These are phyloP conservation scores for Cydia amplana DNA, from an alignment of 1,140 invertebrate genomes.

Conservation along the genomic window DNA sequence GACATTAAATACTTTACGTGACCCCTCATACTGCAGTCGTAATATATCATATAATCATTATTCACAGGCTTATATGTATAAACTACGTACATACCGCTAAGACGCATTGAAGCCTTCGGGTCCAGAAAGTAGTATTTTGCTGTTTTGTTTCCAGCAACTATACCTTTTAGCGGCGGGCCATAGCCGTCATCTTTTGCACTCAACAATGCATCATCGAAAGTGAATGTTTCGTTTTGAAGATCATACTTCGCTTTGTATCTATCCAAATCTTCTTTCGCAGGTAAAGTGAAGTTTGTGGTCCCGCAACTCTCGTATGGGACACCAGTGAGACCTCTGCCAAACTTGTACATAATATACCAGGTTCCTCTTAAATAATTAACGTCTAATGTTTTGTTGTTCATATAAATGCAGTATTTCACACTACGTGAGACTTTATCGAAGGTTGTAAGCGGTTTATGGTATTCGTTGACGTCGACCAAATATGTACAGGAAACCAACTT, in stretches of 20 bases:
- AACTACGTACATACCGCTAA: not conserved
- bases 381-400: constrained; percentile 22
- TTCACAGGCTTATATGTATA: not conserved
- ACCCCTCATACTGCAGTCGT: not conserved
- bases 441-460: not conserved
- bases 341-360: constrained; percentile 41
- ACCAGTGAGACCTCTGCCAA: constrained; percentile 8
- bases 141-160: not conserved
- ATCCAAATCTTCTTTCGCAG: constrained; percentile 33
- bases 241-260: constrained; percentile 35
- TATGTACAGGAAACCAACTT: not conserved
- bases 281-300: constrained; percentile 20
- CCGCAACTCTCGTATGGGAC: constrained; percentile 20
- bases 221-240: constrained; percentile 30
- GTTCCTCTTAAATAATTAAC: constrained; percentile 36
- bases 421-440: not conserved
- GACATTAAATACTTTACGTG: not conserved
- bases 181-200: not conserved
- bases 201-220: constrained; percentile 19
- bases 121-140: constrained; percentile 2
- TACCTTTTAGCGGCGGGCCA: not conserved
- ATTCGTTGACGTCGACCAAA: not conserved
- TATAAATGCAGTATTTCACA: constrained; percentile 9
- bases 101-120: not conserved
- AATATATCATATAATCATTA: not conserved